Percentiles rank a stretch among this genome's conserved stretches.
Conservation (phyloP, 30 jellyfish, hydroid and myxozoan genomes). For the Aurelia aurita region DNA sequence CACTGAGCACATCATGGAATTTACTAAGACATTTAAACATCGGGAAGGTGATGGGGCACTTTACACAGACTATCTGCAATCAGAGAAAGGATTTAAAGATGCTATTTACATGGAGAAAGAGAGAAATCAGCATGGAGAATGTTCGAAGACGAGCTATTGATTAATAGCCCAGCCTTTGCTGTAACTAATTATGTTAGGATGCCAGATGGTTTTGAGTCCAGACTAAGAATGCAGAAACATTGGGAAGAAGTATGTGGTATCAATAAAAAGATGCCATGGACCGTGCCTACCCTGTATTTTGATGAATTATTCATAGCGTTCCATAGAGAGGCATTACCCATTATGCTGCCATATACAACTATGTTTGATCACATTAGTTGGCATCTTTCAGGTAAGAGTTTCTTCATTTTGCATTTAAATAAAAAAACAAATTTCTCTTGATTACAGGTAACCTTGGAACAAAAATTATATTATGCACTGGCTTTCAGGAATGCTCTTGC, state of each 20-base stretch:
- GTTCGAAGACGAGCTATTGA: slow-evolving; percentile 57
- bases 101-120: slow-evolving; percentile 24
- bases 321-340: slow-evolving; percentile 71
- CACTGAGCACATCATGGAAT: slow-evolving; percentile 45
- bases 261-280: slow-evolving; percentile 56
- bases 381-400: slow-evolving; percentile 39
- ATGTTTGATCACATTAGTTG: slow-evolving; percentile 54
- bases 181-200: slow-evolving; percentile 37
- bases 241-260: slow-evolving; percentile 60
- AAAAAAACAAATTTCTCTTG: too few relatives aligned
- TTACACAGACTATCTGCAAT: slow-evolving; percentile 7
- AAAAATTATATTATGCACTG: too few relatives aligned
- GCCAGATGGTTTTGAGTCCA: slow-evolving; percentile 38
- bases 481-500: too few relatives aligned
- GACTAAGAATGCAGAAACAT: slow-evolving; percentile 23
- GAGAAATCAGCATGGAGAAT: slow-evolving; percentile 65
- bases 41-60: slow-evolving; percentile 36
- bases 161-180: slow-evolving; percentile 72
- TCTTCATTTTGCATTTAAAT: neutral
- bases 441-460: too few relatives aligned
- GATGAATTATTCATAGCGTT: slow-evolving; percentile 75
- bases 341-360: slow-evolving; percentile 62
- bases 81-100: slow-evolving; percentile 53
- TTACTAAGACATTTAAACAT: slow-evolving; percentile 1
- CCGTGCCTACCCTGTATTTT: slow-evolving; percentile 53